phyloP scores from a whole-genome alignment of 2,113 vertebrate genomes.

The Myotis davidii region DNA sequence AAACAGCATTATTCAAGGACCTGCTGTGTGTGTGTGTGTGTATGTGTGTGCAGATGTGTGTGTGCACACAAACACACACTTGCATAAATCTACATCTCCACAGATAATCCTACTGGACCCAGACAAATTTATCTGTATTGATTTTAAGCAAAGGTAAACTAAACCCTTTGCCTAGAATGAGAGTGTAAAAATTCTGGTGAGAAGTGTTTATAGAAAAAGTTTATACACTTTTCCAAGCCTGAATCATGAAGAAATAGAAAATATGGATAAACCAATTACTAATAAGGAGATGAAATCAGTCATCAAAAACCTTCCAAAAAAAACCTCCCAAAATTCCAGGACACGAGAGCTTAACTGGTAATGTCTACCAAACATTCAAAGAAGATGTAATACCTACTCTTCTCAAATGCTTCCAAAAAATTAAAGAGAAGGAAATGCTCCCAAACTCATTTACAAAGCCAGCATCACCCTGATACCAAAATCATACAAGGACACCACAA shows the following conservation, averaged over 20 bases:
- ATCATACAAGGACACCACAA: not conserved
- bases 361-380: not conserved
- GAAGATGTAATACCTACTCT: not conserved
- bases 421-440: not conserved
- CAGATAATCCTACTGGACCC: not conserved
- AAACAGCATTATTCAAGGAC: not conserved
- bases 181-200: constrained; percentile 24
- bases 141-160: constrained; percentile 48
- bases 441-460: not conserved
- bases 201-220: constrained; percentile 28
- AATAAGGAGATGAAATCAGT: not conserved
- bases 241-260: not conserved
- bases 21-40: not conserved
- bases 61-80: too few relatives aligned
- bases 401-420: not conserved
- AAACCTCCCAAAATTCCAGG: not conserved
- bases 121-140: constrained; percentile 49
- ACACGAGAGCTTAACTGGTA: not conserved
- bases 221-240: not conserved
- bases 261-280: not conserved
- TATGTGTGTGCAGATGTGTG: not conserved
- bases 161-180: constrained; percentile 23
- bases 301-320: not conserved
- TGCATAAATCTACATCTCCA: not conserved
- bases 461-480: not conserved